Evolutionary conservation across 2,888 invertebrate genomes (phyloP), one percentile per base, ranked within the genome.

Genomic region (Acrobasis suavella): DNA sequence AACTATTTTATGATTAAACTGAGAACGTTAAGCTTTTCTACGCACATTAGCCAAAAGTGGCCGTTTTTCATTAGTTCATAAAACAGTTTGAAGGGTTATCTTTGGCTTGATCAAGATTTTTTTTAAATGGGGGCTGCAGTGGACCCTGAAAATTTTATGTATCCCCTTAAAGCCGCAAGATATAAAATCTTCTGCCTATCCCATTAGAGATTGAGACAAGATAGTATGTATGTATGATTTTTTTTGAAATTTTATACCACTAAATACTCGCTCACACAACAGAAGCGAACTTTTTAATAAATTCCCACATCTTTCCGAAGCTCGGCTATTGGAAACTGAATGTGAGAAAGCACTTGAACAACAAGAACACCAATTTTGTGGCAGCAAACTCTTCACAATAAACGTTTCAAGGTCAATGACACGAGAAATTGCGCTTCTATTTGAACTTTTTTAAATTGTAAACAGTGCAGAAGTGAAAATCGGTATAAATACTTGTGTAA

Each of bases 391-490:
- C 69, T 60, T 59, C 66, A 66, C 64, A 68, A 67, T 69, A 68
- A 66, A 65, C 67, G 65, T 68, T 65, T 51, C 69, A 65, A 71
- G 72, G 71, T 68, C 73, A 74, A 73, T 75, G 75, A 68, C 67
- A 73, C 72, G 74, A 72, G 71, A 73, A 72, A 75, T 74, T 69
- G 73, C 66, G 68, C 66, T 64, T 64, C 62, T 60, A 64, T 60
- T 63, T 51, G 16, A 67, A 67, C 59, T 66, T 67, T 65, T 62
- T 61, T 59, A 60, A 65, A 46, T 46, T 14, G n/a, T 14, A 46
- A 46, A 46, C 10, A 32, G 46, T 46, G 14, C n/a, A 46, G 46
- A 46, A 46, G 46, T 46, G 6, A 14, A 46, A 6, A 5, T 46
- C 14, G 6, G 6, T 12, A 42, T 32, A 7, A 8, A 8, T 32